Evolutionary conservation across 1,140 invertebrate species (phyloP).

Genomic region (Proales similis): DNA sequence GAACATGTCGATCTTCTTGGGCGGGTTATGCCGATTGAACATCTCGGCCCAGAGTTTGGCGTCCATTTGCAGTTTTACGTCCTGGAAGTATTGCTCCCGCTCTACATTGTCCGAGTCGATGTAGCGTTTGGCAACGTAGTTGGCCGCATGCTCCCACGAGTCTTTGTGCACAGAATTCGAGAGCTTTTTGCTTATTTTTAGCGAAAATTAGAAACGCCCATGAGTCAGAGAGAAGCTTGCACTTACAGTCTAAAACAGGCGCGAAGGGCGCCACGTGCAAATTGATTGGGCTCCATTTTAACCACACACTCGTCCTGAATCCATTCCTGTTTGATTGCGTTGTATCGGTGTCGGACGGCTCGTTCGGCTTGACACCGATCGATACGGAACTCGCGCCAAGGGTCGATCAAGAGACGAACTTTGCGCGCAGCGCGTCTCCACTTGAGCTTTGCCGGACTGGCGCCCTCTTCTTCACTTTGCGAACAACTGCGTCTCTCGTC

Average conservation of each 20-base stretch:
- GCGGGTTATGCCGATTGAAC: conserved; percentile 60
- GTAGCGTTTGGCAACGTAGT: conserved; percentile 60
- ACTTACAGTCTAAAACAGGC: conserved; percentile 56
- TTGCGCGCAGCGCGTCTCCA: conserved; percentile 46
- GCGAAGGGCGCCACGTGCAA: conserved; percentile 60
- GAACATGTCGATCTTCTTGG: conserved; percentile 61
- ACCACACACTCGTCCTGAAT: conserved; percentile 53
- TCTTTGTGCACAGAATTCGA: conserved; percentile 52
- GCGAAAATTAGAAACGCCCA: neutral
- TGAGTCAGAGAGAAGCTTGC: too few relatives aligned
- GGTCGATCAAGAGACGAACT: conserved; percentile 45
- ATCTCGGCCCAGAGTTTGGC: conserved; percentile 62
- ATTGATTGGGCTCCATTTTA: conserved; percentile 56
- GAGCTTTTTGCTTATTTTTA: conserved; percentile 53
- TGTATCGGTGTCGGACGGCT: conserved; percentile 53
- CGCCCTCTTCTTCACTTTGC: neutral
- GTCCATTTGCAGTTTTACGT: conserved; percentile 61
- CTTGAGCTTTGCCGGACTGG: conserved; percentile 33
- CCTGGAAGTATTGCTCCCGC: conserved; percentile 57
- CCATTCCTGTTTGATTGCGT: conserved; percentile 53
- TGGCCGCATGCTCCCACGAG: conserved; percentile 56
- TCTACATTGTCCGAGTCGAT: conserved; percentile 55
- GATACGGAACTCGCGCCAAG: conserved; percentile 55
- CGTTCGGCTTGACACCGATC: conserved; percentile 47
- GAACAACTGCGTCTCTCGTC: neutral